phyloP scores from a whole-genome alignment of 2,113 vertebrate species.

The Sapajus apella region DNA sequence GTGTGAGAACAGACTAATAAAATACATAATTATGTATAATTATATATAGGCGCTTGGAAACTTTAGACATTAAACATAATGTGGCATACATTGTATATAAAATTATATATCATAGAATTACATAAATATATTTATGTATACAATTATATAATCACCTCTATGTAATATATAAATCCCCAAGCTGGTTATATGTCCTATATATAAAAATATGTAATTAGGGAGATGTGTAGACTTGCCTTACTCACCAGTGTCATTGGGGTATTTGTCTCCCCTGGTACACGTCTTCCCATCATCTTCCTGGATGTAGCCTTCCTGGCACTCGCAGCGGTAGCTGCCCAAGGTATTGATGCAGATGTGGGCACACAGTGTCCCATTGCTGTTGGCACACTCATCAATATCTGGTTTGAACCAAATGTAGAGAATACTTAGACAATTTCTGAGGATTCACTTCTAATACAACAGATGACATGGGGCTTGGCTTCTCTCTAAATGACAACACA shows the following conservation, averaged over 20 bases:
- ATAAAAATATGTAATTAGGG: accelerated
- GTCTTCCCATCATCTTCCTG: slow-evolving; percentile 92
- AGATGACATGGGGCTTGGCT: background rate
- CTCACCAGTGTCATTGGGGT: slow-evolving; percentile 79
- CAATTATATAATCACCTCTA: background rate
- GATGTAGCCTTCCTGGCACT: slow-evolving; percentile 91
- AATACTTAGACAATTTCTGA: background rate
- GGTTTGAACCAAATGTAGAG: slow-evolving; percentile 49
- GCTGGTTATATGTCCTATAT: background rate
- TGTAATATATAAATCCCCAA: background rate
- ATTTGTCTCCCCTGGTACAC: slow-evolving; percentile 92
- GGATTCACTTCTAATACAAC: background rate
- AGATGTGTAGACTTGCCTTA: accelerated
- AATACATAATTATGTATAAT: too few relatives aligned
- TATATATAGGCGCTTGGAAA: background rate
- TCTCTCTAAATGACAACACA: background rate
- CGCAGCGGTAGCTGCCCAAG: slow-evolving; percentile 93
- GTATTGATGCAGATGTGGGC: slow-evolving; percentile 95
- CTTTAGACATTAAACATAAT: background rate
- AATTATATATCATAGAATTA: background rate
- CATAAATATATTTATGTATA: background rate
- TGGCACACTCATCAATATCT: slow-evolving; percentile 95
- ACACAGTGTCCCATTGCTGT: slow-evolving; percentile 88
- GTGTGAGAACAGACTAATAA: too few relatives aligned
- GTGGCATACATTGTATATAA: background rate